Percentiles rank a stretch among this genome's conserved stretches.
phyloP scores from a whole-genome alignment of 2,888 invertebrate species.

The Ferrisia virgata region DNA sequence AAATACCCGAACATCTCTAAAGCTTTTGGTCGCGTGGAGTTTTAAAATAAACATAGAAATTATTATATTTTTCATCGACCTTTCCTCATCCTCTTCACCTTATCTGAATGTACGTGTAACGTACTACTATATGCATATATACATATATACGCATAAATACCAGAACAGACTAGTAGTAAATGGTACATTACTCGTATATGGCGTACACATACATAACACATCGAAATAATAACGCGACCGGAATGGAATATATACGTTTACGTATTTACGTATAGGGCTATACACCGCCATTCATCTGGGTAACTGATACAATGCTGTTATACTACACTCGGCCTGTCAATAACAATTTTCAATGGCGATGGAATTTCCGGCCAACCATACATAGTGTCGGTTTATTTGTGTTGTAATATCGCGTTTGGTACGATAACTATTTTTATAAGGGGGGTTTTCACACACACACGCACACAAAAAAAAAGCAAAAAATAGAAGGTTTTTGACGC shows the following conservation, averaged over 20 bases:
- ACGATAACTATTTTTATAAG: not conserved
- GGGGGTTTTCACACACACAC: too few species aligned
- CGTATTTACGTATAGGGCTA: too few species aligned
- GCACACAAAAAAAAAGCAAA: too few species aligned
- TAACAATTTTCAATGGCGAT: not conserved
- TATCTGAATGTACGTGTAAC: too few species aligned
- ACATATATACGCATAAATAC: too few species aligned
- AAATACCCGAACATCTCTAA: not conserved
- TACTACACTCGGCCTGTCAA: not conserved
- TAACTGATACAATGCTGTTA: not conserved
- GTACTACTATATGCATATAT: too few species aligned
- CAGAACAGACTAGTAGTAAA: too few species aligned
- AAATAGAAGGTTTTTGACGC: not conserved
- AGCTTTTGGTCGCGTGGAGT: not conserved
- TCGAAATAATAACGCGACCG: not conserved
- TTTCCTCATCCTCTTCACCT: not conserved
- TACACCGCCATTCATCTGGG: not conserved
- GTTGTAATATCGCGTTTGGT: not conserved
- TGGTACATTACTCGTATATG: not conserved
- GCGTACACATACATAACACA: not conserved
- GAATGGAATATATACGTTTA: not conserved
- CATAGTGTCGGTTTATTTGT: not conserved
- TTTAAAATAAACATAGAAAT: slow-evolving; percentile 11
- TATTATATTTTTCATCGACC: not conserved
- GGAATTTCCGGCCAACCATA: not conserved